phyloP scores from a whole-genome alignment of 2,797 vertebrate species.

The Paramormyrops hopkinsi region DNA sequence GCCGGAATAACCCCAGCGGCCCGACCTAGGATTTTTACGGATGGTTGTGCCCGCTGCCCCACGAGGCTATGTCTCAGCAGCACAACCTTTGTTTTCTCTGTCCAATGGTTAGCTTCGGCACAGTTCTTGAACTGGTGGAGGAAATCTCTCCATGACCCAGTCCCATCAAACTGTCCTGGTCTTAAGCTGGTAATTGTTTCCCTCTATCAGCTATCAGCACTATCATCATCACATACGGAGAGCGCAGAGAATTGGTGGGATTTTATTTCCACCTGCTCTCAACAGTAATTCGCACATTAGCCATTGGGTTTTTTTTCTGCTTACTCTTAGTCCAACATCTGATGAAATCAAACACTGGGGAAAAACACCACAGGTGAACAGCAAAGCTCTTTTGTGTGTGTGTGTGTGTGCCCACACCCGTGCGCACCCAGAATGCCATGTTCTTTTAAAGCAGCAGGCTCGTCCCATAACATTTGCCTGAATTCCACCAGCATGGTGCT shows the following conservation, averaged over 20 bases:
- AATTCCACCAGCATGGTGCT: too few species aligned
- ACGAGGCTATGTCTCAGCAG: too few species aligned
- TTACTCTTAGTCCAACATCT: too few species aligned
- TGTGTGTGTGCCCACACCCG: too few species aligned
- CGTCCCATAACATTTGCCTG: neutral
- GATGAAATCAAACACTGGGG: too few species aligned
- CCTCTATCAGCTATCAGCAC: neutral
- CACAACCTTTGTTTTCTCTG: neutral
- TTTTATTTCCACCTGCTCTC: neutral
- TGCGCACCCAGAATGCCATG: neutral
- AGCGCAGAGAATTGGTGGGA: neutral
- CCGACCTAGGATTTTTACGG: too few species aligned
- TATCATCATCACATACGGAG: neutral
- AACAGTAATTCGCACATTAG: neutral
- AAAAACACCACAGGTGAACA: neutral
- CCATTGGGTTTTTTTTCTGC: neutral
- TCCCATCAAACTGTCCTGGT: neutral
- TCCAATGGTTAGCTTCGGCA: neutral
- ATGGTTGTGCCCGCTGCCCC: neutral
- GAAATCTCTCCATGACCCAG: neutral
- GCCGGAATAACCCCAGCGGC: neutral
- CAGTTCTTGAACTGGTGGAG: neutral
- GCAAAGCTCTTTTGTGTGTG: neutral
- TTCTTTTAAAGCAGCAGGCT: neutral
- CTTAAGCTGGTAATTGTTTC: neutral